phyloP scores from a whole-genome alignment of 2,113 vertebrate species.

The Oncorhynchus keta region DNA sequence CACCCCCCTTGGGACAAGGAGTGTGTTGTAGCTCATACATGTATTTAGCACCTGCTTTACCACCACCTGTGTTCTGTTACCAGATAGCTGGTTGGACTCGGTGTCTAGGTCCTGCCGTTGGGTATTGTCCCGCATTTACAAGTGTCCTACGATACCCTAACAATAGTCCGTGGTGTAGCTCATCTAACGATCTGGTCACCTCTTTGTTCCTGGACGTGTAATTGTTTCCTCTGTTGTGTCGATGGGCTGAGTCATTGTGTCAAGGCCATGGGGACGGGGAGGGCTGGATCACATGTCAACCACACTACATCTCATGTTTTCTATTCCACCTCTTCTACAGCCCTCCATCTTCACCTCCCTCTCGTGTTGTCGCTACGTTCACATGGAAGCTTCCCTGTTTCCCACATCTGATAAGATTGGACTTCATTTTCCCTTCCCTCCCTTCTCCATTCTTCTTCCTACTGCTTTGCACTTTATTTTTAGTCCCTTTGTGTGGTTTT shows the following conservation, averaged over 20 bases:
- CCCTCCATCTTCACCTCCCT: no score
- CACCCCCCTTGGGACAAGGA: no score
- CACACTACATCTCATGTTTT: not conserved
- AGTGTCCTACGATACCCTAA: conserved; percentile 54
- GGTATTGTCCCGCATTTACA: conserved; percentile 63
- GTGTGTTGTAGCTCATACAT: not conserved
- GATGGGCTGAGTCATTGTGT: not conserved
- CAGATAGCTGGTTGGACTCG: not conserved
- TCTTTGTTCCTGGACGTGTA: conserved; percentile 24
- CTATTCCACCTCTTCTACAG: conserved; percentile 9
- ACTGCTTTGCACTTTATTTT: not conserved
- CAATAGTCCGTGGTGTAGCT: conserved; percentile 50
- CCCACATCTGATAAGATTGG: no score
- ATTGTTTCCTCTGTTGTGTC: conserved; percentile 38
- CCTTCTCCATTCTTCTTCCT: conserved; percentile 8
- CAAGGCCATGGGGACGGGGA: not conserved
- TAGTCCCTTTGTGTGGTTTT: not conserved
- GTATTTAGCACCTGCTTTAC: conserved; percentile 17
- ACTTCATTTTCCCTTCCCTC: conserved; percentile 19
- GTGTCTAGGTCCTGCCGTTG: not conserved
- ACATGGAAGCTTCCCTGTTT: no score
- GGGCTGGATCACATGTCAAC: not conserved
- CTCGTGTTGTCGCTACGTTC: no score
- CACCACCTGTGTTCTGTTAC: conserved; percentile 50
- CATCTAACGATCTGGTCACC: conserved; percentile 43